Evolutionary conservation across 2,797 vertebrate species (phyloP), one percentile per base, ranked within the genome.

Genomic region (Schizothorax lantsangensis): DNA sequence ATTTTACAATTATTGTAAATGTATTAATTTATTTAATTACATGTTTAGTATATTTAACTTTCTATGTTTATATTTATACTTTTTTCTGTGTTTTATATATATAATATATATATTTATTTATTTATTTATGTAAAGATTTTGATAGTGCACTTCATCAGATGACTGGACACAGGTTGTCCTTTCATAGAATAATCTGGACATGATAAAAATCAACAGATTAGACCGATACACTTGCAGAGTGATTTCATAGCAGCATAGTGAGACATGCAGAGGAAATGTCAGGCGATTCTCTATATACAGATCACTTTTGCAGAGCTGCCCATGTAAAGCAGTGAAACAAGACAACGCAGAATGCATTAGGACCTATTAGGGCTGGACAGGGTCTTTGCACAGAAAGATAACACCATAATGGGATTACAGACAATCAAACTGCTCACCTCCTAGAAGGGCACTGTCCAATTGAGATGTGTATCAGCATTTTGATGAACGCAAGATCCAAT

Each of bases 401-500:
- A 90, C 30, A 85, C 73, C 86, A 86, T 94, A 93, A 95, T 94
- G 92, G 85, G 90, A 94, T 95, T 92, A 91, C 72, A 86, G 86
- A 57, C 89, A 93, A 92, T 95, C 90, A 91, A 92, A 91, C 90
- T 84, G 91, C 87, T 81, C 91, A 92, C 92, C 89, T 94, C 90
- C 91, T 93, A 91, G 89, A 90, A 92, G 89, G 88, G 85, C 91
- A 90, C 86, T 90, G 90, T 92, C 91, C 89, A 89, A 72, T 93
- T 91, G 91, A 95, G 94, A 95, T 95, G 90, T 91, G 88, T 94
- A 95, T 95, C 94, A 6, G 89, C 86, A 88, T 92, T 93, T 94
- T 92, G 92, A 94, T 21, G 71, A 84, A 73, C 33, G 26, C 45
- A 52, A 82, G 30, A 84, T 94, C 89, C 83, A 92, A 92, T 95